Evolutionary conservation across 2,797 vertebrate species (phyloP), one percentile per base, ranked within the genome.

Genomic region (Morus bassanus): DNA sequence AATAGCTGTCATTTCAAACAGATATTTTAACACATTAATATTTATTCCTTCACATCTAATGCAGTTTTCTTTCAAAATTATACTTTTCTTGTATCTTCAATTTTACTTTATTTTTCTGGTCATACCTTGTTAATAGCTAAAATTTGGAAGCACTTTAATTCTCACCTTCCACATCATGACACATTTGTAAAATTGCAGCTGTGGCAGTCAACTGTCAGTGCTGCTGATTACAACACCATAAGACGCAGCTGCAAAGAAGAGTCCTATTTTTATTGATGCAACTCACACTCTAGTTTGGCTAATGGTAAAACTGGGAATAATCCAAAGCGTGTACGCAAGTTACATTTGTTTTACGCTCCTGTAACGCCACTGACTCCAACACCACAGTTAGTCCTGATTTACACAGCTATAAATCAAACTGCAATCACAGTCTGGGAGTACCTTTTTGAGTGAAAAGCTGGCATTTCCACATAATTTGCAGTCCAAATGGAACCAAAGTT

Each of bases 321-420:
- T 35, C 75, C 88, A 48, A 37, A n/a, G 56, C 0, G 0, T 35
- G 13, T 6, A 56, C 0, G 1, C 4, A 60, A 51, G 21, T 31
- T 56, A 82, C 48, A 85, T 78, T 90, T 53, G 25, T 60, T 92
- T 79, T 50, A 69, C 2, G 5, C n/a, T 48, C 45, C 54, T 64
- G 63, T 50, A 80, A 24, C 6, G 19, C 73, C 83, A 27, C 54
- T 2, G 45, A 54, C 64, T 92, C 61, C 2, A 8, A 45, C 31
- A 25, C 25, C 61, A 28, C 39, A 33, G 61, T 53, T 87, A 74
- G 43, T 89, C 63, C 85, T 59, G 67, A 84, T 91, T 78, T 87
- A 79, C 60, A 60, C 70, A 59, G 72, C 61, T 31, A 35, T 85
- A 80, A 90, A 89, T 91, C 85, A 96, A 92, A 85, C 45, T 14